Evolutionary conservation across 2,113 vertebrate species (phyloP), one percentile per base, ranked within the genome.

Genomic region (Lagenorhynchus albirostris): DNA sequence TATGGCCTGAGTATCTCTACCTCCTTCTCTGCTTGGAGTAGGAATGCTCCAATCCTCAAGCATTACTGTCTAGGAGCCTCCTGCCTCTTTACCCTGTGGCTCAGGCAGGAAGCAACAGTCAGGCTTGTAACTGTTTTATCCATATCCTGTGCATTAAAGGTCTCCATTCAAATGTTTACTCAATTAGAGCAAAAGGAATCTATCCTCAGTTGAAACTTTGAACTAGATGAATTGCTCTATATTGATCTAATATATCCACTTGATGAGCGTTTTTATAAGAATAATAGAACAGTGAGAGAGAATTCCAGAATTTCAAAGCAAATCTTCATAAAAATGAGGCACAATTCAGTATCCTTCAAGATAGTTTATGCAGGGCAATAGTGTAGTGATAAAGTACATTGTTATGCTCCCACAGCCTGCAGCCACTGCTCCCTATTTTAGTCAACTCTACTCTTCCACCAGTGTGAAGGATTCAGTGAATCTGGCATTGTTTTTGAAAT

Each of bases 31-130:
- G 15, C 14, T 18, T 41, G 13, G 12, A 20, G 8, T 33, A 74
- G 55, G 23, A 60, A 80, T 76, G 5, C n/a, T 33, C 17, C 14
- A 44, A 9, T 21, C 6, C 29, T 50, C 31, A 23, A 65, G 10
- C 11, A 63, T 0, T 5, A 5, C 36, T 47, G 5, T 67, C 9
- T 55, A 20, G 9, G 15, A 60, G 1, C 7, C 9, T n/a, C 25
- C 6, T 7, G 0, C 47, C 50, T 94, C 44, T 68, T 79, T 18
- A 55, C 23, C 1, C 1, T 20, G 13, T n/a, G 20, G n/a, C 20
- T 95, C 71, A 58, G n/a, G 4, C 65, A 86, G 31, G 9, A 91
- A 55, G 55, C 17, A 91, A 36, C 15, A 58, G 8, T 44, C 4
- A 89, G 9, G 18, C 21, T 33, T 63, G 10, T 63, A 41, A 58